Evolutionary conservation across 2,113 vertebrate genomes (phyloP).

Genomic region (Oceanites oceanicus): DNA sequence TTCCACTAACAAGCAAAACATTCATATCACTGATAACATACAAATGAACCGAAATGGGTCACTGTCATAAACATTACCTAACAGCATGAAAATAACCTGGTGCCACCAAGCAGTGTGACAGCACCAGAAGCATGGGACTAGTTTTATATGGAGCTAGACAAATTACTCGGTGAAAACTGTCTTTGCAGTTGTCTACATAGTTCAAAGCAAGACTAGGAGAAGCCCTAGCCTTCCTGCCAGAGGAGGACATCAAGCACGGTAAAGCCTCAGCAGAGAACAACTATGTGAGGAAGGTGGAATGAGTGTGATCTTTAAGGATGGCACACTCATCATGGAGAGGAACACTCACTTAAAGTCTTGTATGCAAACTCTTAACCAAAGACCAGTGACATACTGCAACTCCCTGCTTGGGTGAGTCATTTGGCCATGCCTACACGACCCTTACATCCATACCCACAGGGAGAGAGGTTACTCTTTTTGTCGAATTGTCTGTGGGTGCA

Average conservation of each 20-base stretch:
- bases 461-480: neutral
- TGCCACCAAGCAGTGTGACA: neutral
- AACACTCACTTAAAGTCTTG: neutral
- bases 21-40: neutral
- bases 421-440: neutral
- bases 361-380: neutral
- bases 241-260: neutral
- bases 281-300: neutral
- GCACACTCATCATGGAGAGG: neutral
- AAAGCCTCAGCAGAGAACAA: neutral
- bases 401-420: fast-evolving
- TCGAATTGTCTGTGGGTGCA: neutral
- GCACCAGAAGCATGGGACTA: neutral
- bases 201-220: neutral
- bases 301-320: neutral
- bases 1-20: neutral
- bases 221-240: neutral
- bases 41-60: neutral
- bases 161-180: neutral
- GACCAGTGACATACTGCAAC: neutral
- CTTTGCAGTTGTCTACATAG: neutral
- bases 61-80: neutral
- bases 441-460: neutral
- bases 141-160: neutral
- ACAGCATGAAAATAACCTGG: neutral